Conservation (phyloP, 1,140 invertebrate genomes). For the Lepidurus arcticus region DNA sequence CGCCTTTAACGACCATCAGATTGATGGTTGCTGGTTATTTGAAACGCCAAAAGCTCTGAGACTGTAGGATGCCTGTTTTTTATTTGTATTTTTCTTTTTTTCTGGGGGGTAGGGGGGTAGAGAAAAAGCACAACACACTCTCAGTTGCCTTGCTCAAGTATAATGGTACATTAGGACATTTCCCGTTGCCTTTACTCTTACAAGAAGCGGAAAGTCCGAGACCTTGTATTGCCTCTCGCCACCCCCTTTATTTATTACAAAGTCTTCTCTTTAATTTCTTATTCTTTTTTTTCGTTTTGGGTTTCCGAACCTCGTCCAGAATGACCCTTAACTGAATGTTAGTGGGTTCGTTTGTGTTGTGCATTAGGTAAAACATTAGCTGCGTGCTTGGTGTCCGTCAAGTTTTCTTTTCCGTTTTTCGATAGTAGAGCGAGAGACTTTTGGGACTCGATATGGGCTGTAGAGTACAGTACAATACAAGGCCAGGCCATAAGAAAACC, state of each 20-base stretch:
- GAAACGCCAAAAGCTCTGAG: slow-evolving; percentile 11
- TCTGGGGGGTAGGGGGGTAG: not conserved
- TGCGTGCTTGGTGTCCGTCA: slow-evolving; percentile 6
- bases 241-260: not conserved
- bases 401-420: not conserved
- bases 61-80: slow-evolving; percentile 1
- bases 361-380: slow-evolving; percentile 6
- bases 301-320: not conserved
- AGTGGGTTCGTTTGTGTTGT: slow-evolving; percentile 11
- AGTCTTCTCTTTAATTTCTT: slow-evolving; percentile 1
- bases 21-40: slow-evolving; percentile 22
- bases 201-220: not conserved
- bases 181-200: not conserved
- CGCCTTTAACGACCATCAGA: slow-evolving; percentile 13
- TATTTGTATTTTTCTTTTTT: not conserved
- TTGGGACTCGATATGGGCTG: not conserved
- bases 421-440: not conserved
- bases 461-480: not conserved
- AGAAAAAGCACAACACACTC: not conserved
- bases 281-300: not conserved
- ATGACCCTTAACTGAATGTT: not conserved
- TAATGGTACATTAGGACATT: slow-evolving; percentile 19
- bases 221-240: not conserved
- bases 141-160: not conserved
- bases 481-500: not conserved